A percentile compares a stretch with the other conserved stretches of the same genome.
phyloP scores from a whole-genome alignment of 2,888 invertebrate genomes.

The Pollenia angustigena region DNA sequence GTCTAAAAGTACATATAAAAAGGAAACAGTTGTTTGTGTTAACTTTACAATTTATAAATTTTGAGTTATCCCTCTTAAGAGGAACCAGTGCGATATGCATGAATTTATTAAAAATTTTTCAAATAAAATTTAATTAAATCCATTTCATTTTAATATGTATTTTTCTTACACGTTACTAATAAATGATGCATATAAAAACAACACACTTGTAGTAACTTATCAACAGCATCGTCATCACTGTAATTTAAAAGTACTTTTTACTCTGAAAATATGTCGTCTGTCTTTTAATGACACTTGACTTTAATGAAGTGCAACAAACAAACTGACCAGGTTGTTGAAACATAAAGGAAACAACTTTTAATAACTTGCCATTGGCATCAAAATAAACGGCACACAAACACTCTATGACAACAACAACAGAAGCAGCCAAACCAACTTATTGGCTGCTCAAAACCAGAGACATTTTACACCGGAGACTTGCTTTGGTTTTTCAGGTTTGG shows the following conservation, averaged over 20 bases:
- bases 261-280: constrained; percentile 12
- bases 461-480: constrained; percentile 16
- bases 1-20: too few species aligned
- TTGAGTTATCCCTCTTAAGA: too few species aligned
- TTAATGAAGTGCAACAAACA: constrained; percentile 49
- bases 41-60: too few species aligned
- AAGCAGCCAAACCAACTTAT: neutral
- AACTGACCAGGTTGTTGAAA: constrained; percentile 42
- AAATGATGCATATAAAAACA: neutral
- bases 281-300: constrained; percentile 37
- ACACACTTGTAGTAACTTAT: neutral
- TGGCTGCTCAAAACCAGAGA: neutral
- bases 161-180: neutral
- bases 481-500: constrained; percentile 17
- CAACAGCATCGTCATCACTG: constrained; percentile 9
- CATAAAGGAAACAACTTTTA: constrained; percentile 28
- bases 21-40: too few species aligned
- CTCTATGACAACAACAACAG: neutral
- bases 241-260: constrained; percentile 10
- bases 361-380: constrained; percentile 51
- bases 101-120: too few species aligned
- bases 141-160: neutral
- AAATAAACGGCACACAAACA: constrained; percentile 2
- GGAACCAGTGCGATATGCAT: too few species aligned
- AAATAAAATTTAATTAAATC: too few species aligned